Evolutionary conservation across 2,113 vertebrate genomes (phyloP).

Genomic region (Rhadina sibilatrix): DNA sequence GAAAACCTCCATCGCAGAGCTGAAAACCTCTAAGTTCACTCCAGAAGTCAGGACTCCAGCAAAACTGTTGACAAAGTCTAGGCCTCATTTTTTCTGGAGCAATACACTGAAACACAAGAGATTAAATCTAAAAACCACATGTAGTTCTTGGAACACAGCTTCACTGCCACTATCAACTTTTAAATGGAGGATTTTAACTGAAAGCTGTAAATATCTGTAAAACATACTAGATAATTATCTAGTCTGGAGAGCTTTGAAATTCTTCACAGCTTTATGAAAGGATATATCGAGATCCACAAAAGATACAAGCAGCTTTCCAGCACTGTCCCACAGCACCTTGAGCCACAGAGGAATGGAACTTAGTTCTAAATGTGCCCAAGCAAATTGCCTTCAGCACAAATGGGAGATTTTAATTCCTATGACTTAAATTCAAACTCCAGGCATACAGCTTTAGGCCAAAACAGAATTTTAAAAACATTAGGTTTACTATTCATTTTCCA

Average conservation of each 20-base stretch:
- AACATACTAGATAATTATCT: not conserved
- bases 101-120: not conserved
- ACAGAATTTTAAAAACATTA: not conserved
- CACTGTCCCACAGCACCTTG: not conserved
- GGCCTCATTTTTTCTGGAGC: not conserved
- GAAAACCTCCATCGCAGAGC: not conserved
- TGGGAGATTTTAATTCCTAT: not conserved
- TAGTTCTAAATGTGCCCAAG: not conserved
- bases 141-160: rapidly evolving
- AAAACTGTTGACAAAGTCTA: not conserved
- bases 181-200: not conserved
- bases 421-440: not conserved
- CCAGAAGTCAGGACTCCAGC: not conserved
- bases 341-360: not conserved
- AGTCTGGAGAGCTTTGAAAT: not conserved
- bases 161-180: not conserved
- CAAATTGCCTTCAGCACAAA: not conserved
- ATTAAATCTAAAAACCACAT: not conserved
- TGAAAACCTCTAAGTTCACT: not conserved
- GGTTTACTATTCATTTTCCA: not conserved
- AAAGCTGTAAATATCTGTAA: not conserved
- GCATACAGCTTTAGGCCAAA: not conserved
- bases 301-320: not conserved
- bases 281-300: not conserved
- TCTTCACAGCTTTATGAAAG: not conserved